phyloP scores from a whole-genome alignment of 2,888 invertebrate species.

The Philereme transversata region DNA sequence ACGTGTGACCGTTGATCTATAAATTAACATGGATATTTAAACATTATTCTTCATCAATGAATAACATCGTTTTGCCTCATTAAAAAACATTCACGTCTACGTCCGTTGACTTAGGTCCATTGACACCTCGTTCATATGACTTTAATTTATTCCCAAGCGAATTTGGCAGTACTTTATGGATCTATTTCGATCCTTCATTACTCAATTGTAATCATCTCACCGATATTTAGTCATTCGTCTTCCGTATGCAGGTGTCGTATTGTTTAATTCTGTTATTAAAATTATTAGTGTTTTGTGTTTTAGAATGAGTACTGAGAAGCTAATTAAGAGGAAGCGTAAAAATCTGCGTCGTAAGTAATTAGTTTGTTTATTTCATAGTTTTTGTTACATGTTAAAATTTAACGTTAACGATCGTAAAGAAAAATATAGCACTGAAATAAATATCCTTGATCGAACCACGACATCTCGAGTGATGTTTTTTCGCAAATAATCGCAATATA shows the following conservation, averaged over 20 bases:
- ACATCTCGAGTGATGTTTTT: too few relatives aligned
- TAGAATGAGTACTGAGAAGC: constrained; percentile 13
- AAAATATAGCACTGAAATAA: too few relatives aligned
- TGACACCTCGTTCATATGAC: constrained; percentile 15
- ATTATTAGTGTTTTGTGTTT: constrained; percentile 1
- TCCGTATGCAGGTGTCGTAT: constrained; percentile 25
- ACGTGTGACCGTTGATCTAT: not conserved
- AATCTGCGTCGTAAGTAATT: not conserved
- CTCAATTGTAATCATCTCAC: constrained; percentile 20
- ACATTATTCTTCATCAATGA: constrained; percentile 11
- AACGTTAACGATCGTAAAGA: too few relatives aligned
- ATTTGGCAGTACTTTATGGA: constrained; percentile 30
- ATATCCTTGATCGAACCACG: too few relatives aligned
- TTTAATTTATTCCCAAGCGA: constrained; percentile 16
- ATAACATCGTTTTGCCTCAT: constrained; percentile 8
- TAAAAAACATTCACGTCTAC: constrained; percentile 8
- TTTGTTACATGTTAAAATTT: too few relatives aligned
- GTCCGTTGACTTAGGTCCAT: constrained; percentile 22
- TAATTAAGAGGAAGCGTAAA: constrained; percentile 1
- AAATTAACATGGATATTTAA: constrained; percentile 3
- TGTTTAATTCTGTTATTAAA: constrained; percentile 7
- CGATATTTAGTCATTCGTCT: constrained; percentile 21
- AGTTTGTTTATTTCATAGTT: not conserved
- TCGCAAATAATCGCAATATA: too few relatives aligned
- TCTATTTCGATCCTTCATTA: constrained; percentile 33